phyloP scores from a whole-genome alignment of 2,888 invertebrate genomes.

The Thysanoteuthis rhombus region DNA sequence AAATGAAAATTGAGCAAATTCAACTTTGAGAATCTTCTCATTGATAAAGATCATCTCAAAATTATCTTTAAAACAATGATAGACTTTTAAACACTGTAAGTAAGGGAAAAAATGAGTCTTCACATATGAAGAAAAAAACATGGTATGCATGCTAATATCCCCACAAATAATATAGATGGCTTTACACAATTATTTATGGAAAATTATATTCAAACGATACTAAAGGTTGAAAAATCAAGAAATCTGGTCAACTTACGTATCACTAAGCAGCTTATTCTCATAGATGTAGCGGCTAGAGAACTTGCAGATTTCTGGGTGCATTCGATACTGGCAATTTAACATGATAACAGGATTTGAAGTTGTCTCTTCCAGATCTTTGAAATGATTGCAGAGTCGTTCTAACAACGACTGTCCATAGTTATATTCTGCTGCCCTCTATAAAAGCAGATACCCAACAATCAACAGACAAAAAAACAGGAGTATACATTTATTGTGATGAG shows the following conservation, averaged over 20 bases:
- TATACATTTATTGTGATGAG: no score
- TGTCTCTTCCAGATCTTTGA: slow-evolving; percentile 52
- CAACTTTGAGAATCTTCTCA: no score
- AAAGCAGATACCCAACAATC: slow-evolving; percentile 35
- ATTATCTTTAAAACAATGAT: no score
- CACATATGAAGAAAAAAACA: no score
- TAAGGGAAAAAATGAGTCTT: no score
- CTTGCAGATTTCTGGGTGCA: slow-evolving; percentile 82
- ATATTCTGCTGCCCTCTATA: slow-evolving; percentile 77
- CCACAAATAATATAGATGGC: no score
- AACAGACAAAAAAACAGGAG: neutral
- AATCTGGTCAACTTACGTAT: slow-evolving; percentile 44
- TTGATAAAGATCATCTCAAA: no score
- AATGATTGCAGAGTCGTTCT: slow-evolving; percentile 76
- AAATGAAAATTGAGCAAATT: no score
- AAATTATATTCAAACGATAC: neutral
- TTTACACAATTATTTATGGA: no score
- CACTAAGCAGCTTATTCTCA: slow-evolving; percentile 70
- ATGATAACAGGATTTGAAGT: slow-evolving; percentile 48
- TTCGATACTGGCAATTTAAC: slow-evolving; percentile 78
- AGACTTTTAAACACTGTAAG: no score
- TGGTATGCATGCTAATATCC: no score
- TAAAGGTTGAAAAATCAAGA: neutral
- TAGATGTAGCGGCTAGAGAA: slow-evolving; percentile 85
- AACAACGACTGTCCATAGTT: slow-evolving; percentile 82